phyloP scores from a whole-genome alignment of 2,113 vertebrate species.

The Speoplatyrhinus poulsoni region DNA sequence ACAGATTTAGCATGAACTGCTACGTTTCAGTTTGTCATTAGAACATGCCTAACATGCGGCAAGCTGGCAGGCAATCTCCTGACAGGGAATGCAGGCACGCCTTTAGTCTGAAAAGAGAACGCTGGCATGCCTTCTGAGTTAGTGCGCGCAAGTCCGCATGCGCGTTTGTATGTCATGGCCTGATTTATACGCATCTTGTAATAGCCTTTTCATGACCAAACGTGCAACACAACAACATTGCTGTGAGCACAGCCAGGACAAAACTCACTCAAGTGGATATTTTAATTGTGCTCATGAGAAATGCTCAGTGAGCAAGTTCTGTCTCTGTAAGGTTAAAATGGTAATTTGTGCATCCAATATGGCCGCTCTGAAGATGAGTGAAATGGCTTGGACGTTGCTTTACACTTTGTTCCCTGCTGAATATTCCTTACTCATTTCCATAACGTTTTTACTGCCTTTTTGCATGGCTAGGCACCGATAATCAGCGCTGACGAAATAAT shows the following conservation, averaged over 20 bases:
- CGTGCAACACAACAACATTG: conserved; percentile 25
- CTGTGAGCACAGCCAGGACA: conserved; percentile 14
- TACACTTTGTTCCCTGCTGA: conserved; percentile 43
- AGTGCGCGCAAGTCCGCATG: neutral
- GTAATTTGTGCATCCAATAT: conserved; percentile 54
- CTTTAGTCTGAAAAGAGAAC: neutral
- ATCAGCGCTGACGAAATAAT: conserved; percentile 40
- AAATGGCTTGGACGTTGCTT: conserved; percentile 38
- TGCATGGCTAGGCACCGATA: conserved; percentile 45
- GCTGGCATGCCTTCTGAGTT: neutral
- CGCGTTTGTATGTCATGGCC: conserved; percentile 17
- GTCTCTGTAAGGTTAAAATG: conserved; percentile 34
- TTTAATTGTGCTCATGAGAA: conserved; percentile 57
- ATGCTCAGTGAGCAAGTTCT: conserved; percentile 38
- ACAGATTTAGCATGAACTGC: conserved; percentile 63
- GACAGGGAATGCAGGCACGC: conserved; percentile 31
- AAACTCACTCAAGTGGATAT: conserved; percentile 47
- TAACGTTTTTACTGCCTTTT: conserved; percentile 40
- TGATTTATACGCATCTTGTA: conserved; percentile 46
- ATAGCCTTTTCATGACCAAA: conserved; percentile 27
- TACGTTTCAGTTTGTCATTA: conserved; percentile 64
- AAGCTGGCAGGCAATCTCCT: conserved; percentile 35
- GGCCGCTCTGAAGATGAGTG: conserved; percentile 41
- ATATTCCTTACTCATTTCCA: conserved; percentile 44
- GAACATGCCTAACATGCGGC: conserved; percentile 47